A percentile compares a stretch with the other conserved stretches of the same genome.
Conservation (phyloP, 2,113 vertebrate genomes). For the Brevimyrus niger region DNA sequence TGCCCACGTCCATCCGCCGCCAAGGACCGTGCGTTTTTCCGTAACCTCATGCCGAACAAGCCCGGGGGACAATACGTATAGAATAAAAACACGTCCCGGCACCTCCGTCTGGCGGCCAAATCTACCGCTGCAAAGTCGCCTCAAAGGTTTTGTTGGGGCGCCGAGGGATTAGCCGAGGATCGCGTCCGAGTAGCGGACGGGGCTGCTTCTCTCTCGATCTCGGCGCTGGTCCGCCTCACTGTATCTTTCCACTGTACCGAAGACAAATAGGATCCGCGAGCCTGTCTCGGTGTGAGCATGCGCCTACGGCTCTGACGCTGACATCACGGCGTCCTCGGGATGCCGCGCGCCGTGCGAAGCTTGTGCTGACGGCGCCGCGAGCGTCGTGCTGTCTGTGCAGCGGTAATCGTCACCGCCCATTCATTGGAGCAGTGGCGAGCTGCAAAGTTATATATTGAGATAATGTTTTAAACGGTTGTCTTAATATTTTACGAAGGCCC, state of each 20-base stretch:
- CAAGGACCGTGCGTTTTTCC: slow-evolving; percentile 44
- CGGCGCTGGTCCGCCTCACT: neutral
- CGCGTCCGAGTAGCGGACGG: neutral
- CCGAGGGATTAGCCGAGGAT: slow-evolving; percentile 4
- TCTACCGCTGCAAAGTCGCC: neutral
- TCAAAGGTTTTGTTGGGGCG: neutral
- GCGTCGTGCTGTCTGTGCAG: neutral
- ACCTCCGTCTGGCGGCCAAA: neutral
- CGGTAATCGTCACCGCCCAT: neutral
- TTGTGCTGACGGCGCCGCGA: neutral
- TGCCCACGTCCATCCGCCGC: slow-evolving; percentile 43
- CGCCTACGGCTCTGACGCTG: neutral
- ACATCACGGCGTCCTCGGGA: neutral
- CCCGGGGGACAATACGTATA: neutral
- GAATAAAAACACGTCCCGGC: neutral
- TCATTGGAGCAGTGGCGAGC: neutral
- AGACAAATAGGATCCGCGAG: slow-evolving; percentile 20
- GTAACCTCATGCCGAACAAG: slow-evolving; percentile 58
- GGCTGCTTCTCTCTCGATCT: neutral
- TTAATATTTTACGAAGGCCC: neutral
- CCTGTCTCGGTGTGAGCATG: slow-evolving; percentile 19
- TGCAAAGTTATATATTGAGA: neutral
- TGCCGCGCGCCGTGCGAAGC: neutral
- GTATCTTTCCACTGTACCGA: slow-evolving; percentile 3
- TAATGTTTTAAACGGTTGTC: neutral